phyloP scores from a whole-genome alignment of 2,797 vertebrate species.

The Enteromius radiatus region DNA sequence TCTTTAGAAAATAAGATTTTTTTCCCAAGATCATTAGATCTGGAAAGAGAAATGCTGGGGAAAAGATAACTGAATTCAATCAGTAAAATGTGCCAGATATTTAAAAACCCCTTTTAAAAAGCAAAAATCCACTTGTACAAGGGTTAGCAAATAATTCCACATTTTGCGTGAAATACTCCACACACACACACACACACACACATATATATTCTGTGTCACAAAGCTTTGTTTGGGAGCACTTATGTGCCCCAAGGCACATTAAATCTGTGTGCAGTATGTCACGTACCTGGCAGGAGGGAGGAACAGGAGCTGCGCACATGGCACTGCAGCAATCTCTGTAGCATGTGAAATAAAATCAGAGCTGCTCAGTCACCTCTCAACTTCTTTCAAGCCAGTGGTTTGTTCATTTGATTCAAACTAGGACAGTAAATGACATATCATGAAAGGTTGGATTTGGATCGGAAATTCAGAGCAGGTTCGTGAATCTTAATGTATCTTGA shows the following conservation, averaged over 20 bases:
- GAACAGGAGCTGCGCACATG: conserved; percentile 15
- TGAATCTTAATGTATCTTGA: too few relatives aligned
- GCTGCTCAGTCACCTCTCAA: background rate
- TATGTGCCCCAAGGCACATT: background rate
- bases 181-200: background rate
- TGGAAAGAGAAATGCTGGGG: background rate
- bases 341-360: conserved; percentile 33
- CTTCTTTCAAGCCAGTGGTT: too few relatives aligned
- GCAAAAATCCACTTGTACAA: background rate
- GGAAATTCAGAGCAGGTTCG: too few relatives aligned
- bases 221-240: background rate
- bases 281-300: conserved; percentile 13
- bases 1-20: background rate
- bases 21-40: background rate
- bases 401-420: too few relatives aligned
- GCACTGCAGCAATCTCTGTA: background rate
- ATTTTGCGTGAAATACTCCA: background rate
- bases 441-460: too few relatives aligned
- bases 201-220: background rate
- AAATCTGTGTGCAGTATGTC: background rate
- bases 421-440: too few relatives aligned
- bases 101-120: background rate
- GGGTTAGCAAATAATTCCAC: background rate
- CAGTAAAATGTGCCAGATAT: background rate
- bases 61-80: background rate